Conservation (phyloP, 1,140 invertebrate genomes). For the Diabrotica virgifera region DNA sequence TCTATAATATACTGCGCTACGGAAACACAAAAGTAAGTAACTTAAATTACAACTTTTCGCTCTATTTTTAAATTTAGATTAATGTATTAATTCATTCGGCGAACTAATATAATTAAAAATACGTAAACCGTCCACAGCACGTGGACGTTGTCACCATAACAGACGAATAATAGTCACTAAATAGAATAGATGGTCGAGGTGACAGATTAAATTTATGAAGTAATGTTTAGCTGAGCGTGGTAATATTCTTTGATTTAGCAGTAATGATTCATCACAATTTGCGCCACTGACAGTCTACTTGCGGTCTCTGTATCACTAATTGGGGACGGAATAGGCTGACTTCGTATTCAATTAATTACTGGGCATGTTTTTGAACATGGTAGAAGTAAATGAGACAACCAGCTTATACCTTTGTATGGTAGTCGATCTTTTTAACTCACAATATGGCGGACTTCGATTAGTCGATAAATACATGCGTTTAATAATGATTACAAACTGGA, state of each 20-base stretch:
- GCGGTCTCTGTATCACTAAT: slow-evolving; percentile 38
- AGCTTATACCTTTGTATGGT: no score
- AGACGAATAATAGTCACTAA: slow-evolving; percentile 17
- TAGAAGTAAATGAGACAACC: not conserved
- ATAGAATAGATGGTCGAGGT: slow-evolving; percentile 26
- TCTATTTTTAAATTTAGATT: no score
- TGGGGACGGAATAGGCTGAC: slow-evolving; percentile 18
- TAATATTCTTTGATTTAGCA: slow-evolving; percentile 39
- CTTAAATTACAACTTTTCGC: no score
- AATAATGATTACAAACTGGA: no score
- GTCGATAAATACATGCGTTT: no score
- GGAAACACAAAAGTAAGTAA: no score
- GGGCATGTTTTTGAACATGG: slow-evolving; percentile 38
- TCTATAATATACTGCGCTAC: no score
- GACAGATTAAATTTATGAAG: slow-evolving; percentile 35
- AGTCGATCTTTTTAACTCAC: no score
- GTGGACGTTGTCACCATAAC: slow-evolving; percentile 12
- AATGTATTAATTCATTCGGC: no score
- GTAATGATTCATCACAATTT: slow-evolving; percentile 42
- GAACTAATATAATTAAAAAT: no score
- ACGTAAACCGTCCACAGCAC: slow-evolving; percentile 5
- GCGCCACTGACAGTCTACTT: slow-evolving; percentile 35
- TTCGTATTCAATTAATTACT: slow-evolving; percentile 38
- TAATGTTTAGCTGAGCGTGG: slow-evolving; percentile 33
- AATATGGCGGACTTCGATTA: no score